These are phyloP conservation scores for Hermaeophaga mercurialis DNA, from an alignment of 2,888 invertebrate genomes.

Conservation along the genomic window DNA sequence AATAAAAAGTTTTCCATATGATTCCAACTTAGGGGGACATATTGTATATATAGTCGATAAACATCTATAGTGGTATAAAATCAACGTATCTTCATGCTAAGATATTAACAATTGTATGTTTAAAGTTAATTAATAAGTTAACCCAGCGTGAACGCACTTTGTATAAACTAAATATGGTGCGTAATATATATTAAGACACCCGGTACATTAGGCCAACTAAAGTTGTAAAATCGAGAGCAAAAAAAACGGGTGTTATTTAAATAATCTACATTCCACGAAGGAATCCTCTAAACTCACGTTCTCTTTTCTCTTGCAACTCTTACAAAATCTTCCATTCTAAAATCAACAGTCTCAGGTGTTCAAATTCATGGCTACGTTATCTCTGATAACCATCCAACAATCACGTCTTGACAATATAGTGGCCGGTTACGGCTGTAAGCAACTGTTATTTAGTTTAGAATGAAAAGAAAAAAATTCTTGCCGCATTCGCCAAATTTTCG, in stretches of 20 bases:
- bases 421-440: constrained; percentile 3
- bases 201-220: no score
- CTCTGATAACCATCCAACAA: constrained; percentile 37
- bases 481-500: background rate
- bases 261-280: constrained; percentile 22
- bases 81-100: no score
- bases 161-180: no score
- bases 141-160: no score
- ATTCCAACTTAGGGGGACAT: no score
- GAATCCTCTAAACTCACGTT: constrained; percentile 39
- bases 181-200: no score
- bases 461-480: background rate
- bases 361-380: constrained; percentile 36
- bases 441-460: background rate
- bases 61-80: no score
- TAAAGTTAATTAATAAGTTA: no score
- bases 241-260: constrained; percentile 30
- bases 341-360: constrained; percentile 38
- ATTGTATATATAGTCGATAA: no score
- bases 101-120: no score
- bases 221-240: constrained; percentile 26
- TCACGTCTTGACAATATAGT: constrained; percentile 38
- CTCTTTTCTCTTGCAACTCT: constrained; percentile 30
- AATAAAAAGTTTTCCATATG: no score
- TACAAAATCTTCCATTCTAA: constrained; percentile 35